Percentiles rank a stretch among this genome's conserved stretches.
phyloP scores from a whole-genome alignment of 2,113 vertebrate species.

The Engraulis encrasicolus region DNA sequence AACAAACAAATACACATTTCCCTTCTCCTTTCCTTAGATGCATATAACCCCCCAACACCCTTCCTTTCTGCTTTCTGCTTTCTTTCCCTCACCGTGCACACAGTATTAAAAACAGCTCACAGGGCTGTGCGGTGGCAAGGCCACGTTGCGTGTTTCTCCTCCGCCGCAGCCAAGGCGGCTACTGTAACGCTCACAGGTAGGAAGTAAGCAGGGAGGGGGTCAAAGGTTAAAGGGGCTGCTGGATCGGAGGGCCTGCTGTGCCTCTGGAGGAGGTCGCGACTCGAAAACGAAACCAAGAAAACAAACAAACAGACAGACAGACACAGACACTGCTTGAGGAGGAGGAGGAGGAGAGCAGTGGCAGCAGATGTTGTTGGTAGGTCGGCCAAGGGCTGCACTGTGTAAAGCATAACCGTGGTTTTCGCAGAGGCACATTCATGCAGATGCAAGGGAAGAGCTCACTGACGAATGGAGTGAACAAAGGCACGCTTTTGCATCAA shows the following conservation, averaged over 20 bases:
- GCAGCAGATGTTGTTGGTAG: no score
- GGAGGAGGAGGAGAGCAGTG: no score
- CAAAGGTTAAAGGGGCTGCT: slow-evolving; percentile 76
- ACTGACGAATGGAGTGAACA: no score
- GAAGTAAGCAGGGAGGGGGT: slow-evolving; percentile 68
- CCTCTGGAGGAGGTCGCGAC: slow-evolving; percentile 9
- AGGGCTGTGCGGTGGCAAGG: slow-evolving; percentile 61
- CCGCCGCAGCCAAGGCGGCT: slow-evolving; percentile 47
- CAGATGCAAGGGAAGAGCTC: no score
- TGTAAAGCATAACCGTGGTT: no score
- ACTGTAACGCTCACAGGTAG: slow-evolving; percentile 75
- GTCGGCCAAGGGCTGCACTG: no score
- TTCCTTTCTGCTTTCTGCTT: slow-evolving; percentile 51
- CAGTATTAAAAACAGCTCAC: slow-evolving; percentile 77
- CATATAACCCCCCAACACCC: slow-evolving; percentile 68
- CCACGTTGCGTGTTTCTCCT: slow-evolving; percentile 56
- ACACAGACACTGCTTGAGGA: no score
- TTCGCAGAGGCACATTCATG: no score
- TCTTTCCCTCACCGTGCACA: slow-evolving; percentile 63
- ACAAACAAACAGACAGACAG: background rate
- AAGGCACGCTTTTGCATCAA: no score
- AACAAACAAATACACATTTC: slow-evolving; percentile 74
- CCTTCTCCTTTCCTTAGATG: slow-evolving; percentile 66
- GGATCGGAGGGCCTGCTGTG: slow-evolving; percentile 52
- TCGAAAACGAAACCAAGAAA: background rate